A percentile compares a stretch with the other conserved stretches of the same genome.
Conservation (phyloP, 2,888 invertebrate species). For the Schizaphis graminum region DNA sequence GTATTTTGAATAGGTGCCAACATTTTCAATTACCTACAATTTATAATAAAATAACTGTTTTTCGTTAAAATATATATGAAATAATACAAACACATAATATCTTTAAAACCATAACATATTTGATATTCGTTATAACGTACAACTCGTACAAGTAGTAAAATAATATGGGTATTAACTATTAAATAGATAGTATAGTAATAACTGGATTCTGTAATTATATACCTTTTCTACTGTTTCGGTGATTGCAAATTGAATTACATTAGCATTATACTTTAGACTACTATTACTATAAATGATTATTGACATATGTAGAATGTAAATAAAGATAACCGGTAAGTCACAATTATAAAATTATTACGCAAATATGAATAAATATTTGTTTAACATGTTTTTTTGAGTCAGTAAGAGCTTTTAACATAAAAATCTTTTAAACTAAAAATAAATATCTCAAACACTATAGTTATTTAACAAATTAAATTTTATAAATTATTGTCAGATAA, state of each 20-base stretch:
- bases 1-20: background rate
- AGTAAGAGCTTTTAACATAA: background rate
- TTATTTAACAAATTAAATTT: no score
- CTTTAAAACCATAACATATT: background rate
- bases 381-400: background rate
- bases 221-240: background rate
- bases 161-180: no score
- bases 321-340: background rate
- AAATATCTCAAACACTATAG: no score
- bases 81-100: background rate
- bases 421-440: background rate
- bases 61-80: background rate
- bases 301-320: background rate
- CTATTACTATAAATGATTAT: background rate
- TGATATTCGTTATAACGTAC: no score
- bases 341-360: background rate
- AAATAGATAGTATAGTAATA: background rate
- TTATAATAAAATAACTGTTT: background rate
- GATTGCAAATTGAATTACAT: background rate
- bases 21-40: background rate
- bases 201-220: background rate
- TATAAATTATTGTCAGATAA: no score
- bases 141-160: background rate
- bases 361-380: background rate
- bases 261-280: background rate